phyloP scores from a whole-genome alignment of 2,797 vertebrate species.

The Alcedo quadribrachys region DNA sequence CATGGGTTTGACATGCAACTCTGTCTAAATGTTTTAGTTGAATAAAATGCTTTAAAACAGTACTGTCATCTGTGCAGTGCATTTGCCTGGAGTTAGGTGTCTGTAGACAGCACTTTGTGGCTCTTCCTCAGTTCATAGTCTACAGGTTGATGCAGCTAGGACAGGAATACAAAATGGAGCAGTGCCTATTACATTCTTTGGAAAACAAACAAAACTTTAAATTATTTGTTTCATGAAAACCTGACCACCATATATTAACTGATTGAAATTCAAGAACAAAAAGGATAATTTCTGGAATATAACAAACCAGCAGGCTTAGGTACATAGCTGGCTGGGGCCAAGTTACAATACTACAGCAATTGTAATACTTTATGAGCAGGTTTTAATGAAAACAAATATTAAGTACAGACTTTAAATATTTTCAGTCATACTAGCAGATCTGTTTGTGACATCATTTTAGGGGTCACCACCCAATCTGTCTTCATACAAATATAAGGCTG shows the following conservation, averaged over 20 bases:
- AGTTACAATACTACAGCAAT: background rate
- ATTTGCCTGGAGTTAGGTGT: background rate
- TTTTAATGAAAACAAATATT: background rate
- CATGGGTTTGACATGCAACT: background rate
- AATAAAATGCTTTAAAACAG: background rate
- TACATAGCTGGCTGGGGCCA: background rate
- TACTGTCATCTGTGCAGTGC: background rate
- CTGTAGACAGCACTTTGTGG: background rate
- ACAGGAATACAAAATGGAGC: background rate
- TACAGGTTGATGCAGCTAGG: background rate
- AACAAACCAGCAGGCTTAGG: background rate
- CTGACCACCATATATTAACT: background rate
- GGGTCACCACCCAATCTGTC: background rate
- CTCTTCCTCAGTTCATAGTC: background rate
- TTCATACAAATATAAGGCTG: background rate
- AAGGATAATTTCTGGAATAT: background rate
- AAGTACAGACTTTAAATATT: background rate
- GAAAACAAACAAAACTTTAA: background rate
- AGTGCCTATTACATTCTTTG: background rate
- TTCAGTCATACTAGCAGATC: background rate
- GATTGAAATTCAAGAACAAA: background rate
- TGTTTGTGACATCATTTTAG: background rate
- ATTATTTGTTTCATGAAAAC: background rate
- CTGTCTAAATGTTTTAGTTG: background rate
- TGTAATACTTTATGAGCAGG: background rate